A percentile compares a stretch with the other conserved stretches of the same genome.
phyloP scores from a whole-genome alignment of 2,888 invertebrate genomes.

The Coecobrya sp. region DNA sequence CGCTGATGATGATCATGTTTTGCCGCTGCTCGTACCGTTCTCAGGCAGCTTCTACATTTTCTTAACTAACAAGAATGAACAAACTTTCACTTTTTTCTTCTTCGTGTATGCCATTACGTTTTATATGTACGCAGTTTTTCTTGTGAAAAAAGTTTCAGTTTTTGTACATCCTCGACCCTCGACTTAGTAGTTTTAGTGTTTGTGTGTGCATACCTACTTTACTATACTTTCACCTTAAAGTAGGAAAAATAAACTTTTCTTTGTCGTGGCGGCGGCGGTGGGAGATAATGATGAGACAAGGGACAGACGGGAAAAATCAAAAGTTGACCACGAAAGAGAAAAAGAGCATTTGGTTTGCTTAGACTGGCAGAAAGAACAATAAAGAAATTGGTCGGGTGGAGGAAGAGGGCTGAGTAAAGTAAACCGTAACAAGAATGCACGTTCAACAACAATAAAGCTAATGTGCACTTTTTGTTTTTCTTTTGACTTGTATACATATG shows the following conservation, averaged over 20 bases:
- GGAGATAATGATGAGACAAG: conserved; percentile 37
- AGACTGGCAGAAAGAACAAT: not conserved
- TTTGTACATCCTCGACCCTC: not conserved
- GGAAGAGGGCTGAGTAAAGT: not conserved
- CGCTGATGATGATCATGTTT: not conserved
- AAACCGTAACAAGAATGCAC: not conserved
- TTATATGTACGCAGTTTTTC: conserved; percentile 26
- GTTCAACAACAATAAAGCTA: conserved; percentile 9
- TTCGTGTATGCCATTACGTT: conserved; percentile 19
- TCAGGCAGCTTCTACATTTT: not conserved
- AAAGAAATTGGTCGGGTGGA: not conserved
- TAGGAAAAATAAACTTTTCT: not conserved
- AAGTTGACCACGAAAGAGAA: conserved; percentile 19
- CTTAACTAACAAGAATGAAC: not conserved
- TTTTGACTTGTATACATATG: not conserved
- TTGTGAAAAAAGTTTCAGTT: not conserved
- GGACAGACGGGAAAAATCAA: conserved; percentile 26
- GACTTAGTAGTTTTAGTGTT: not conserved
- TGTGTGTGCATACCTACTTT: not conserved
- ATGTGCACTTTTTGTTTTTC: conserved; percentile 28
- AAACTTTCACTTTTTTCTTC: conserved; percentile 9
- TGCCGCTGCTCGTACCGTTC: not conserved
- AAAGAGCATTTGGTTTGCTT: not conserved
- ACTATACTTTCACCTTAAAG: not conserved
- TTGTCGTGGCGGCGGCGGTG: not conserved